phyloP scores from a whole-genome alignment of 2,888 invertebrate genomes.

The Netelia virgata region DNA sequence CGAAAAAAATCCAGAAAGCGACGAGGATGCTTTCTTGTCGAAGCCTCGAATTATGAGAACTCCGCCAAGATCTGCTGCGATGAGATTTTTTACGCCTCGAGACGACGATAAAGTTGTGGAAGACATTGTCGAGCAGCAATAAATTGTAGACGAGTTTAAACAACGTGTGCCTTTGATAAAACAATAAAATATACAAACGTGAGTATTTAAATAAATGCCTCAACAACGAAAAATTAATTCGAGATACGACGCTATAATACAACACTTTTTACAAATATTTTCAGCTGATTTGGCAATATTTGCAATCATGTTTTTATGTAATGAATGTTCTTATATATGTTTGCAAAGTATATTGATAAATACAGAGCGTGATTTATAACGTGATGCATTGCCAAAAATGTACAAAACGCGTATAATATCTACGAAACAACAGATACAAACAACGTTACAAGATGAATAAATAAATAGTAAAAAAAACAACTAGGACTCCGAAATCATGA shows the following conservation, averaged over 20 bases:
- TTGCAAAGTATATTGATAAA: too few relatives aligned
- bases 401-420: slow-evolving; percentile 51
- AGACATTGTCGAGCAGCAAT: slow-evolving; percentile 13
- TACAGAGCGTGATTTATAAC: too few relatives aligned
- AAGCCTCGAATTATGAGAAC: slow-evolving; percentile 80
- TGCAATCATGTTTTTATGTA: too few relatives aligned
- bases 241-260: too few relatives aligned
- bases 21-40: slow-evolving; percentile 78
- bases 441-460: slow-evolving; percentile 32
- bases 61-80: slow-evolving; percentile 72
- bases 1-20: slow-evolving; percentile 57
- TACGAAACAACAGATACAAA: slow-evolving; percentile 39
- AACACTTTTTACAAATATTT: too few relatives aligned
- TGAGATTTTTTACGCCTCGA: slow-evolving; percentile 28
- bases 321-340: too few relatives aligned
- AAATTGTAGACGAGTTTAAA: background rate
- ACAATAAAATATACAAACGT: slow-evolving; percentile 4
- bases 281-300: too few relatives aligned
- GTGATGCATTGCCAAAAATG: slow-evolving; percentile 68
- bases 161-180: slow-evolving; percentile 41
- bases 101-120: slow-evolving; percentile 31
- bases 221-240: too few relatives aligned
- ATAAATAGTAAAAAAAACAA: slow-evolving; percentile 48
- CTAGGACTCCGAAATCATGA: background rate
- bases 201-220: too few relatives aligned